Evolutionary conservation across 1,140 invertebrate genomes (phyloP).

Genomic region (Scaptomyza graminum): DNA sequence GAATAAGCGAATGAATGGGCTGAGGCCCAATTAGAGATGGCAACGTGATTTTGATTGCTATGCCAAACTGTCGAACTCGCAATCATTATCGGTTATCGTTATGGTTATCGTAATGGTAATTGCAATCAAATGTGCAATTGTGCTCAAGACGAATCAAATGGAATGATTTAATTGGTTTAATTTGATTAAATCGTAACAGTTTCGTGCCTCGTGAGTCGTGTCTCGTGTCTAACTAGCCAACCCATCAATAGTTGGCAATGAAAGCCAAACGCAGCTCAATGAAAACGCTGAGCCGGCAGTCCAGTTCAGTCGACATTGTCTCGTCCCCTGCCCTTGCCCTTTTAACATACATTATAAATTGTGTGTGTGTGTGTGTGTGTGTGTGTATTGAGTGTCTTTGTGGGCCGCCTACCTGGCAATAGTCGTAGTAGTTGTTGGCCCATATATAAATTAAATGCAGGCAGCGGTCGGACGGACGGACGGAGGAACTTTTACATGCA

Average conservation of each 20-base stretch:
- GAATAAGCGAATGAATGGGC: slow-evolving; percentile 33
- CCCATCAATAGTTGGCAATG: slow-evolving; percentile 21
- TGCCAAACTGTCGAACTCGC: too few relatives aligned
- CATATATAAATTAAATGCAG: slow-evolving; percentile 77
- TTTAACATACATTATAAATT: slow-evolving; percentile 16
- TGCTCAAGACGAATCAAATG: background rate
- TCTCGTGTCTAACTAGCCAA: slow-evolving; percentile 4
- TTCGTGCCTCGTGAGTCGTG: background rate
- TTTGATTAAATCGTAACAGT: too few relatives aligned
- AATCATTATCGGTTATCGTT: background rate
- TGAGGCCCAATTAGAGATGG: slow-evolving; percentile 34
- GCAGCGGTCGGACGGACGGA: slow-evolving; percentile 55
- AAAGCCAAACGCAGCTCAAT: slow-evolving; percentile 51
- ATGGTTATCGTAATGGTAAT: slow-evolving; percentile 12
- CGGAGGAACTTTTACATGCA: slow-evolving; percentile 80
- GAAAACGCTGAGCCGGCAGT: slow-evolving; percentile 68
- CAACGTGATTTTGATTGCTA: slow-evolving; percentile 14
- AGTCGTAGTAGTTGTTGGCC: slow-evolving; percentile 55
- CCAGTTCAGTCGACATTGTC: slow-evolving; percentile 11
- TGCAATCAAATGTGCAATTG: background rate
- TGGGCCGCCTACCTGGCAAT: slow-evolving; percentile 43
- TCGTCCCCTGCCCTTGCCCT: slow-evolving; percentile 10
- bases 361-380: slow-evolving; percentile 11
- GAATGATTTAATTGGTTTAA: background rate
- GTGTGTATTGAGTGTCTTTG: slow-evolving; percentile 19